Evolutionary conservation across 2,797 vertebrate genomes (phyloP), one percentile per base, ranked within the genome.

Genomic region (Hypotaenidia philippensis): DNA sequence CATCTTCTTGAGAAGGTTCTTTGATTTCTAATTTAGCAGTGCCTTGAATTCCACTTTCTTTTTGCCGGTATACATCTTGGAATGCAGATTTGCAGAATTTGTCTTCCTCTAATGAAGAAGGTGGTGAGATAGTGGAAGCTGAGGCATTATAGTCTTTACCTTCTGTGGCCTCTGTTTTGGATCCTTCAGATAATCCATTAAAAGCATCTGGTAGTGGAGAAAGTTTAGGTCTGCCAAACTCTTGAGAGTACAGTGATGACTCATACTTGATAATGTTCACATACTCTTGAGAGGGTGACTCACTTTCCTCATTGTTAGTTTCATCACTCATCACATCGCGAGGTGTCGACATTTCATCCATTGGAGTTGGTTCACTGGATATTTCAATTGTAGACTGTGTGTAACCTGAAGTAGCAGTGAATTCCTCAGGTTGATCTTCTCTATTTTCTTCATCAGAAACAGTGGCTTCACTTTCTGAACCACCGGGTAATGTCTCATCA

Each of bases 281-380:
- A 70, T 98, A 98, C 90, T 99, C 99, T 87, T 99, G 99, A 82
- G 98, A 99, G 9, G 99, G 99, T 88, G 98, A 99, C 63, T 99
- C 98, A 0, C 98, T 98, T 97, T 99, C 98, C 22, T 99, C 99
- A 50, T 99, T 99, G 83, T 98, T 98, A 87, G 98, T 98, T 98
- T 99, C 99, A 52, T 99, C 99, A 32, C 99, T 99, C 98, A 99
- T 98, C 78, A 99, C 97, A 63, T 99, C 99, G 7, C 98, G 98
- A 10, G 99, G 99, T 69, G 99, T 99, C 11, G 99, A 98, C 99
- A 99, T 99, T 90, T 98, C 99, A 96, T 99, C 99, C 98, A 99
- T 98, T 23, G 99, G 99, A 70, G 99, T 99, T 69, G 99, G 99
- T 92, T 99, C 98, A 95, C 99, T 99, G 68, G 99, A 99, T 95